Evolutionary conservation across 2,113 vertebrate species (phyloP), one percentile per base, ranked within the genome.

Genomic region (Collichthys lucidus): DNA sequence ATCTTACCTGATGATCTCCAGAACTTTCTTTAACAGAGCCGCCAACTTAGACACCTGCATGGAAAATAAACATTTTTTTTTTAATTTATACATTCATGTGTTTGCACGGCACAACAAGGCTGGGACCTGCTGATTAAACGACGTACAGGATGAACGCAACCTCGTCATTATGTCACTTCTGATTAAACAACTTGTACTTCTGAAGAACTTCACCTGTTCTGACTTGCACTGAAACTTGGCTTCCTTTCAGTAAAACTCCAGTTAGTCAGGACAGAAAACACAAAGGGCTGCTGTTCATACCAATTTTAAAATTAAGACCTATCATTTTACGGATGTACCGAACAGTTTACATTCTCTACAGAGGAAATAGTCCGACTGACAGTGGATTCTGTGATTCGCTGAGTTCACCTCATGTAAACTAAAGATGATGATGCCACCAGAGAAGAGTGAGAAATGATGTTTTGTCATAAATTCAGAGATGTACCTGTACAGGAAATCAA

Each of bases 1-100:
- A 26, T 82, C 95, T 96, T 84, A 99, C 98, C 96, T 97, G 75
- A 95, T 89, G 70, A 98, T 96, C 81, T 95, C 95, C 17, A 99
- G 95, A 61, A 96, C 85, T 85, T 97, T 98, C 93, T 95, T 97
- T 73, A 99, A 74, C 49, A 98, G 90, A 0, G 94, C 93, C 16
- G 95, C 95, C 93, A 99, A 80, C 59, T 96, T 97, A 15, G 92
- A 96, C 63, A 96, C 95, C 98, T 99, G 86, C 19, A 90, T 90
- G 93, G 77, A 79, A 60, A 74, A 5, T 61, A 71, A 7, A 69
- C 11, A 26, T 26, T 26, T 26, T 2, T n/a, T n/a, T 26, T 26
- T 26, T 2, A 26, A 11, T 22, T 44, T 19, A 40, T 6, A 47
- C 0, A 42, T 66, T 63, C 1, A 15, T 0, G 7, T 8, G 15